phyloP scores from a whole-genome alignment of 2,888 invertebrate species.

The Archips xylosteana region DNA sequence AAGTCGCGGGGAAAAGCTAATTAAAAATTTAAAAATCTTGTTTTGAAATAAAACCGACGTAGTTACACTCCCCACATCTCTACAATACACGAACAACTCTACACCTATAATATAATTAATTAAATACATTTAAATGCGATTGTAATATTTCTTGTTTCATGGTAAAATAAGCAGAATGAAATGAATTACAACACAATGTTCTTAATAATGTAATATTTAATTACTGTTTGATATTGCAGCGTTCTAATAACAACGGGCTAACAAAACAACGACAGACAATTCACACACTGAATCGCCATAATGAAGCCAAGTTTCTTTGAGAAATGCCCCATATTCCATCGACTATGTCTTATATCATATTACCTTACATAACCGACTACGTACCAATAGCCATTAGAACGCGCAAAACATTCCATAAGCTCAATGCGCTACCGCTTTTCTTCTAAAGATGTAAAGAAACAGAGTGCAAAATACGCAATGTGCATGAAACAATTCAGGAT shows the following conservation, averaged over 20 bases:
- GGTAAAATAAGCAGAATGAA: background rate
- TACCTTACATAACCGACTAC: slow-evolving; percentile 38
- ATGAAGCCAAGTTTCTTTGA: slow-evolving; percentile 47
- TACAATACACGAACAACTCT: too few species aligned
- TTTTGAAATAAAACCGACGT: too few species aligned
- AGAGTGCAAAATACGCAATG: slow-evolving; percentile 14
- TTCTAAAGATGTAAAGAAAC: slow-evolving; percentile 14
- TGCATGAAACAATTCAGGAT: background rate
- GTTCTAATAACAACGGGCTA: background rate
- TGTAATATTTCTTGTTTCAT: too few species aligned
- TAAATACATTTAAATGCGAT: too few species aligned
- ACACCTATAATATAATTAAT: too few species aligned
- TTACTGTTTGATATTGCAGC: background rate
- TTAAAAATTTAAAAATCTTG: too few species aligned
- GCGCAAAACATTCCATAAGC: background rate
- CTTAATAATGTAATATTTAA: background rate
- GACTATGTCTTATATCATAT: slow-evolving; percentile 38
- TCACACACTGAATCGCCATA: slow-evolving; percentile 40
- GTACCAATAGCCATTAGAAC: background rate
- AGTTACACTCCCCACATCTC: too few species aligned
- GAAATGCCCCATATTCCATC: slow-evolving; percentile 58
- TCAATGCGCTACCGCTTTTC: slow-evolving; percentile 45
- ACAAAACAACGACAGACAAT: background rate
- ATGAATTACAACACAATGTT: background rate
- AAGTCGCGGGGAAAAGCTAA: too few species aligned